A percentile compares a stretch with the other conserved stretches of the same genome.
phyloP scores from a whole-genome alignment of 1,140 invertebrate genomes.

The Heliconius eleuchia region DNA sequence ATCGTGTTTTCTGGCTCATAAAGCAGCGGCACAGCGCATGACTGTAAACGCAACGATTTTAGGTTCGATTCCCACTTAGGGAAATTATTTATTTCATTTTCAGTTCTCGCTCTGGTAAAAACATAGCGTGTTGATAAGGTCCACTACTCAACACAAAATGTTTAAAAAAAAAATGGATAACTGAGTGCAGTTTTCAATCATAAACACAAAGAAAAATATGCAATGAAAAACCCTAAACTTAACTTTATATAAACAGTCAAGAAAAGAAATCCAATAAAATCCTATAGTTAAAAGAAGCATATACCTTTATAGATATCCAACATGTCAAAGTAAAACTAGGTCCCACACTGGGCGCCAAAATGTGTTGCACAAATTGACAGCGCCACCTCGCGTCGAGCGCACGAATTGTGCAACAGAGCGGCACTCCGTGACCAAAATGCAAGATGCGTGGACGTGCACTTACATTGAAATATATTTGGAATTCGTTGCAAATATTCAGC shows the following conservation, averaged over 20 bases:
- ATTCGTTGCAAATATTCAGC: constrained; percentile 35
- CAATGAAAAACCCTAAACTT: too few species aligned
- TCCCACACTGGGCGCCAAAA: constrained; percentile 67
- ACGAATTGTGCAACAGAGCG: constrained; percentile 50
- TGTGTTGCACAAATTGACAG: constrained; percentile 66
- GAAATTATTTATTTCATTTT: too few species aligned
- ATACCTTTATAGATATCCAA: neutral
- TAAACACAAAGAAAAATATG: too few species aligned
- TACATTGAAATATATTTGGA: constrained; percentile 51
- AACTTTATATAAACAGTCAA: neutral
- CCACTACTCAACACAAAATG: too few species aligned
- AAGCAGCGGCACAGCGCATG: too few species aligned
- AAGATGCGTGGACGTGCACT: constrained; percentile 59
- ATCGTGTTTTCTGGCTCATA: too few species aligned
- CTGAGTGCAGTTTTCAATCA: too few species aligned
- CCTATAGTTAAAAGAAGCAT: neutral
- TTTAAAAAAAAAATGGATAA: too few species aligned
- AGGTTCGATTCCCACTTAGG: too few species aligned
- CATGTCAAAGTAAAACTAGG: constrained; percentile 35
- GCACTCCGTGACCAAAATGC: constrained; percentile 67
- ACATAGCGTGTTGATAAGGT: too few species aligned
- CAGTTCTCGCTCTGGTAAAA: too few species aligned
- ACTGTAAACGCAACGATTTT: too few species aligned
- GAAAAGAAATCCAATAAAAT: neutral
- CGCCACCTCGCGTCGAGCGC: constrained; percentile 57